A percentile compares a stretch with the other conserved stretches of the same genome.
These are phyloP conservation scores for Melikaiella ostensackeni DNA, from an alignment of 2,888 invertebrate species.

Conservation along the genomic window DNA sequence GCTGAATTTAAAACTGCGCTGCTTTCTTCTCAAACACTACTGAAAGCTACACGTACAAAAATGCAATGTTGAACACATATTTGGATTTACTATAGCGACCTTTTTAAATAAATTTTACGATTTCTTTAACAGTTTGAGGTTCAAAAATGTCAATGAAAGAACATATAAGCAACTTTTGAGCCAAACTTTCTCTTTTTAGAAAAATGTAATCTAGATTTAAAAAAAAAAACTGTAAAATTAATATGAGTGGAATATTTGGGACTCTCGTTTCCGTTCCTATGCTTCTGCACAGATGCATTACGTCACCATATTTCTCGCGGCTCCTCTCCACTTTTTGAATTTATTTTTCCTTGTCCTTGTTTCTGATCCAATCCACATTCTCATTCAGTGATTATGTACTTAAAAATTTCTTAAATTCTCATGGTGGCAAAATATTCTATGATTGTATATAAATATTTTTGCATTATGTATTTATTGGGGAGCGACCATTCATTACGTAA, in stretches of 20 bases:
- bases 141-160: neutral
- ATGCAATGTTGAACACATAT: conserved; percentile 20
- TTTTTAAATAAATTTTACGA: conserved; percentile 13
- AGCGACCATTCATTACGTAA: too few species aligned
- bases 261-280: too few species aligned
- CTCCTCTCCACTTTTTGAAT: too few species aligned
- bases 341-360: neutral
- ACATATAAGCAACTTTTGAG: neutral
- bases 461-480: too few species aligned
- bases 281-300: too few species aligned
- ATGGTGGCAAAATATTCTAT: neutral
- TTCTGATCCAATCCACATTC: neutral
- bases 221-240: neutral
- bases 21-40: conserved; percentile 22
- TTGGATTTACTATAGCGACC: conserved; percentile 6
- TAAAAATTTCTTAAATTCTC: neutral
- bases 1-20: conserved; percentile 24
- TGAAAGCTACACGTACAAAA: neutral
- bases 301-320: too few species aligned
- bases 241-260: too few species aligned
- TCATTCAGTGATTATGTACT: neutral
- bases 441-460: too few species aligned
- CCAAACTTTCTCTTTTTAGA: neutral
- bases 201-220: neutral
- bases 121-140: conserved; percentile 7